Evolutionary conservation across 2,797 vertebrate species (phyloP).

Genomic region (Acestrorhynchus altus): DNA sequence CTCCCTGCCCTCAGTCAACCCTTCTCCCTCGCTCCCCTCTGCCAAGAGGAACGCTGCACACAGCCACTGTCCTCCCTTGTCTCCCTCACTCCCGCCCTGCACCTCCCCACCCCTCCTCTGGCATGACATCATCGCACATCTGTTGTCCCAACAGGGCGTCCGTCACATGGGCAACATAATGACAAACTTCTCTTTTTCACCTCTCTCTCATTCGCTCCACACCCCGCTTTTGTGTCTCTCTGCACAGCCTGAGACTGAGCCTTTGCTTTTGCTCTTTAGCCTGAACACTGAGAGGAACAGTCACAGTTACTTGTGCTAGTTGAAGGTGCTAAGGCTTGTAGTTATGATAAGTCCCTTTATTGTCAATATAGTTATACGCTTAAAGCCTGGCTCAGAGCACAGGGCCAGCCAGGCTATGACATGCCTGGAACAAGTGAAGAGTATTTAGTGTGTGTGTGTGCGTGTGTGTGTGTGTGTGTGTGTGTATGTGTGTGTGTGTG

Average conservation of each 20-base stretch:
- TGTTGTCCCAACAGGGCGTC: slow-evolving; percentile 80
- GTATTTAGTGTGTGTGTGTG: too few relatives aligned
- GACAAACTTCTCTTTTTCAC: slow-evolving; percentile 62
- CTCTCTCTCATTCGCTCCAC: slow-evolving; percentile 36
- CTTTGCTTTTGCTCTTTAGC: not conserved
- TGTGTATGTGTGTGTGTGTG: too few relatives aligned
- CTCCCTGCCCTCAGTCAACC: slow-evolving; percentile 29
- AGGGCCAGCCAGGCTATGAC: too few relatives aligned
- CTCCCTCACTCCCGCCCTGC: slow-evolving; percentile 67
- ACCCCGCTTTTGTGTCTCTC: slow-evolving; percentile 40
- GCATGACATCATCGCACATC: slow-evolving; percentile 84
- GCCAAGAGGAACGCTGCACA: slow-evolving; percentile 65
- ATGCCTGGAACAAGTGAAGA: too few relatives aligned
- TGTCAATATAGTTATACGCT: too few relatives aligned
- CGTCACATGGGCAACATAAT: slow-evolving; percentile 76
- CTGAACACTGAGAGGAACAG: not conserved
- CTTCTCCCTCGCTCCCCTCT: slow-evolving; percentile 18
- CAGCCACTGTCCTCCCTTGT: slow-evolving; percentile 70
- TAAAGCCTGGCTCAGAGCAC: too few relatives aligned
- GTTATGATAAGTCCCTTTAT: too few relatives aligned
- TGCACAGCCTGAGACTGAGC: slow-evolving; percentile 33
- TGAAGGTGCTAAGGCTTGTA: too few relatives aligned
- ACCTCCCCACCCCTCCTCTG: slow-evolving; percentile 65
- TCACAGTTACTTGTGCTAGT: slow-evolving; percentile 43
- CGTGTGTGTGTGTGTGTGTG: too few relatives aligned